Base-by-base conservation (phyloP, 2,888 invertebrate genomes). In the Arctia plantaginis region DNA sequence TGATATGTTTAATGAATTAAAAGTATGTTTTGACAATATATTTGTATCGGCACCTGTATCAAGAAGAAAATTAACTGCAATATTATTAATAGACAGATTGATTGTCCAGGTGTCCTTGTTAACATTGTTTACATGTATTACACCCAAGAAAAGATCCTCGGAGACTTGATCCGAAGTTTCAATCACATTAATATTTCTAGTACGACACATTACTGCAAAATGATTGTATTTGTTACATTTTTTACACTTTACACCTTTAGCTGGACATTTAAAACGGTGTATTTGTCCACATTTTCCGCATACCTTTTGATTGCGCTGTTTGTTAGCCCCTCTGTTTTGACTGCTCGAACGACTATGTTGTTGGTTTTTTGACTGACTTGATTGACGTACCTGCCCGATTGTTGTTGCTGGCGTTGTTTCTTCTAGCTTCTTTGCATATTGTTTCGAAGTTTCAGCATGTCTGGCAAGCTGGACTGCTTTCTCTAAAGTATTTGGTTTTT, bases 31-130 rank as follows among this genome's bases (percentile, higher is more conserved):
- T 67, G 81, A 78, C 80, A 80, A 77, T 62, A 81, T 77, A 74
- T 80, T 81, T 35, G 74, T 76, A 76, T 81, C 79, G 78, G 78
- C 77, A 10, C 78, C 76, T 20, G 75, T 78, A 74, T 78, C 78
- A 72, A 81, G 74, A 44, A 78, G 75, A 78, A 76, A 81, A 71
- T 74, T 76, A 67, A 78, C 73, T 74, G 69, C 44, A 51, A 39
- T 69, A 59, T 73, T 76, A 73, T 80, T 75, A 71, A 75, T 77
- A 67, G 18, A 51, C 68, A 77, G 75, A 72, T 76, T 74, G 69
- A 77, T 77, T 73, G 70, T 75, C 77, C 80, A 75, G 71, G 71
- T 77, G 73, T 71, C 74, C 74, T 41, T 73, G 73, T 51, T 70
- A 55, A 75, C 69, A 75, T 72, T 75, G 69, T 68, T 77, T 64